These are phyloP conservation scores for Chromis chromis DNA, from an alignment of 2,797 vertebrate genomes.

Conservation along the genomic window DNA sequence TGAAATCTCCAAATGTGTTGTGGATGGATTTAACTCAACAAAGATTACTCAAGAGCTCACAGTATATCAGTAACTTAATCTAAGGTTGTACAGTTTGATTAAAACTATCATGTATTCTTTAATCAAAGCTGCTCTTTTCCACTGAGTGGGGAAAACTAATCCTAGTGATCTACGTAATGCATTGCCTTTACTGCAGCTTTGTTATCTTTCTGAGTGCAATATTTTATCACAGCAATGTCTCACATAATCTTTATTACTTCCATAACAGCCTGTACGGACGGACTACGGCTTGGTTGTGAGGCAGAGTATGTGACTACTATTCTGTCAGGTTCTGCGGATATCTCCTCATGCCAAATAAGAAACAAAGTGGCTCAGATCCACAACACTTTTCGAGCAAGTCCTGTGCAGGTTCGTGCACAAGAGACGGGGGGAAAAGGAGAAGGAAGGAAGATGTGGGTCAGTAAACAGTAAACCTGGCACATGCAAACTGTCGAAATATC, in stretches of 20 bases:
- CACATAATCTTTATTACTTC: neutral
- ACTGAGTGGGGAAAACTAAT: neutral
- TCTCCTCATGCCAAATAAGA: no score
- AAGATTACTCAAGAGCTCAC: conserved; percentile 42
- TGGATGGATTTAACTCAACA: conserved; percentile 56
- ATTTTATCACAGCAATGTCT: neutral
- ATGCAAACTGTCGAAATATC: no score
- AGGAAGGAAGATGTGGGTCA: no score
- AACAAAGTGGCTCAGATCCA: no score
- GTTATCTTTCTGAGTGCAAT: neutral
- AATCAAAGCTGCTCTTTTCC: conserved; percentile 12
- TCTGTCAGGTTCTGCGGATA: no score
- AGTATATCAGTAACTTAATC: conserved; percentile 11
- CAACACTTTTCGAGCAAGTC: no score
- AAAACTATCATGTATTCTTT: conserved; percentile 3
- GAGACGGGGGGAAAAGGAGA: no score
- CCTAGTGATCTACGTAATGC: neutral
- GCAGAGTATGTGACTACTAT: no score
- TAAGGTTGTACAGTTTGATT: neutral
- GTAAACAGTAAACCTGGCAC: no score
- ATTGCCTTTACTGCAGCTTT: neutral
- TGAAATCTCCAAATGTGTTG: conserved; percentile 62
- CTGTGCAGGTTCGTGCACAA: no score
- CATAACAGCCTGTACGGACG: neutral
- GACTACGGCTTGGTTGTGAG: no score